A percentile compares a stretch with the other conserved stretches of the same genome.
These are phyloP conservation scores for Dermochelys coriacea DNA, from an alignment of 2,797 vertebrate species.

Conservation along the genomic window DNA sequence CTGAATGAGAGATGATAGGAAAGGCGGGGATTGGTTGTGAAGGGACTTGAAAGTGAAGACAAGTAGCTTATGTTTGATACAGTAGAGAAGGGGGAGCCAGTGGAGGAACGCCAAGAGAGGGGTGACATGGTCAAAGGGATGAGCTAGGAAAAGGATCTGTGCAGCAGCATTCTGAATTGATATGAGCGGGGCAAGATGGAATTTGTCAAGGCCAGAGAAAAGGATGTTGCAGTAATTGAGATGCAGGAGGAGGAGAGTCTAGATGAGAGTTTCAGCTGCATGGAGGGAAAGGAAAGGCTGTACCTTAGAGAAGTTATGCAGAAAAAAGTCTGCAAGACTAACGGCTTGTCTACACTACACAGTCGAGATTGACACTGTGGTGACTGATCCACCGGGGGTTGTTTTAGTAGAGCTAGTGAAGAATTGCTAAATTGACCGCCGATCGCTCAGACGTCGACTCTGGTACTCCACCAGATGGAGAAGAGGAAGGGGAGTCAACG, in stretches of 20 bases:
- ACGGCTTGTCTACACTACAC: too few species aligned
- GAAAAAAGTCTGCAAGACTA: not conserved
- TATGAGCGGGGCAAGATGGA: not conserved
- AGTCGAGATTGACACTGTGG: too few species aligned
- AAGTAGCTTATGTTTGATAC: not conserved
- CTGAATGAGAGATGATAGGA: not conserved
- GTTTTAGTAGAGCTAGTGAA: too few species aligned
- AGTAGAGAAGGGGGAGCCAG: not conserved
- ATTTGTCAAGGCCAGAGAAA: not conserved
- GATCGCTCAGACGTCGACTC: too few species aligned
- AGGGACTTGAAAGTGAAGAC: not conserved
- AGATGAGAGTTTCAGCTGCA: too few species aligned
- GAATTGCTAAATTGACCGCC: too few species aligned
- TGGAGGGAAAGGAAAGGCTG: not conserved
- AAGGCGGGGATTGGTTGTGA: not conserved
- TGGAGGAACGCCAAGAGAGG: not conserved
- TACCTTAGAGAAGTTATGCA: not conserved
- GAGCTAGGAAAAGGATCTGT: not conserved
- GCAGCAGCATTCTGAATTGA: not conserved
- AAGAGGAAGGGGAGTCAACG: too few species aligned
- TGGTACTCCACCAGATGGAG: too few species aligned
- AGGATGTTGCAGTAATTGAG: not conserved
- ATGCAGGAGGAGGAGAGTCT: not conserved
- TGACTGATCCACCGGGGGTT: too few species aligned
- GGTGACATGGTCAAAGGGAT: not conserved